Conservation (phyloP, 92 coral and sea anemone species). For the Palythoa heliodiscus region DNA sequence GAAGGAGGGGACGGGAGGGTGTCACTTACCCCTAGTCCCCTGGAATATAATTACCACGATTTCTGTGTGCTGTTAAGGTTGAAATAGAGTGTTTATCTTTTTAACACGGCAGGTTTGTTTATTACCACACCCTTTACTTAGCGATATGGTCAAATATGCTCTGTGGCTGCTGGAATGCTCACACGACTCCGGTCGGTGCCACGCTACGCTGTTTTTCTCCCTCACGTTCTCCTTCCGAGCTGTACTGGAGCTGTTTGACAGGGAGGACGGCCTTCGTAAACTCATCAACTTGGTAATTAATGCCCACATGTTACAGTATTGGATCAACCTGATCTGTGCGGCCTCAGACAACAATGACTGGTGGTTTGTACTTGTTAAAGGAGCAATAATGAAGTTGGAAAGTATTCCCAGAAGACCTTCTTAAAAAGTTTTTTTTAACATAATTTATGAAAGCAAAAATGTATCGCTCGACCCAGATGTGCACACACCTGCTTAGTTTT, state of each 20-base stretch:
- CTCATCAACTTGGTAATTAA: constrained; percentile 83
- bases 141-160: constrained; percentile 91
- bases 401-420: too few species aligned
- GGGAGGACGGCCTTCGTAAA: constrained; percentile 88
- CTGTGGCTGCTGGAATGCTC: constrained; percentile 96
- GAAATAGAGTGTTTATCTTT: not conserved
- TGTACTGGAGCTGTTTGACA: constrained; percentile 88
- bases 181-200: constrained; percentile 95
- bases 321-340: not conserved
- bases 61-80: not conserved
- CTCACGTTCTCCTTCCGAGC: constrained; percentile 95
- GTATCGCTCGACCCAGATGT: too few species aligned
- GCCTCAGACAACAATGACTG: too few species aligned
- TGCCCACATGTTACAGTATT: not conserved
- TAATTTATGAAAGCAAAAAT: too few species aligned
- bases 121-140: constrained; percentile 86
- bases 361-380: too few species aligned
- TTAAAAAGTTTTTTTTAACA: too few species aligned
- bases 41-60: too few species aligned
- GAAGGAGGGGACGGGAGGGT: too few species aligned
- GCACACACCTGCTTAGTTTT: too few species aligned
- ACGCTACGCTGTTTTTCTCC: constrained; percentile 95
- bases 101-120: constrained; percentile 70
- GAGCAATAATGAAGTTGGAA: too few species aligned
- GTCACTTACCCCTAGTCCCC: too few species aligned